phyloP scores from a whole-genome alignment of 2,797 vertebrate genomes.

The Sandelia bainsii region DNA sequence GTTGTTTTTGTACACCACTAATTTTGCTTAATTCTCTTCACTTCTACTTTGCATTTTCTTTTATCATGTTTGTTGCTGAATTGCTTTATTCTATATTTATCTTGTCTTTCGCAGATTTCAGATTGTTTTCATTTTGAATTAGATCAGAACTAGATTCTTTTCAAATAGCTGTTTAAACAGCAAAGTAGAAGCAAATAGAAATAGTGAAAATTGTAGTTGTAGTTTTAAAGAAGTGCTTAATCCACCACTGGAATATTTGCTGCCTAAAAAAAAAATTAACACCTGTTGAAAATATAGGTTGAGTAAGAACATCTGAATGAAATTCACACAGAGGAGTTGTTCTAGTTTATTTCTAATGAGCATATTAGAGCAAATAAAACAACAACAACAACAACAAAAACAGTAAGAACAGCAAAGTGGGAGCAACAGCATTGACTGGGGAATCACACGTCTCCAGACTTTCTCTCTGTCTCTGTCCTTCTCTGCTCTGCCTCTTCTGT shows the following conservation, averaged over 20 bases:
- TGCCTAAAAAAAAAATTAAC: neutral
- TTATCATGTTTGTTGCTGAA: neutral
- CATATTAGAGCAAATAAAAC: slow-evolving; percentile 18
- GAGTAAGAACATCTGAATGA: neutral
- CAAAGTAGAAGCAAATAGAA: neutral
- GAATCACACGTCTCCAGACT: slow-evolving; percentile 36
- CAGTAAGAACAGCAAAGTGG: slow-evolving; percentile 7
- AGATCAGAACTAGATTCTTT: no score
- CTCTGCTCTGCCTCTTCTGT: slow-evolving; percentile 67
- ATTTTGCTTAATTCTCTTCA: neutral
- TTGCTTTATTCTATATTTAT: no score
- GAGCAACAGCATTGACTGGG: slow-evolving; percentile 12
- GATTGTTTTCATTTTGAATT: no score
- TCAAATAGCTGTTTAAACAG: no score
- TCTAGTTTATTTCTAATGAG: slow-evolving; percentile 1
- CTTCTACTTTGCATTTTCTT: neutral
- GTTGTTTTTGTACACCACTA: neutral
- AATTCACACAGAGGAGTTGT: neutral
- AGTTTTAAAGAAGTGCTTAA: slow-evolving; percentile 1
- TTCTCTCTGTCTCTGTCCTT: slow-evolving; percentile 55
- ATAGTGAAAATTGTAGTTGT: neutral
- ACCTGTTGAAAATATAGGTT: neutral
- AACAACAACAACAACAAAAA: slow-evolving; percentile 1
- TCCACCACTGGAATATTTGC: slow-evolving; percentile 37
- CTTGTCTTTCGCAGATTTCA: no score